Conservation (phyloP, 1,140 invertebrate species). For the Papilio helenus region DNA sequence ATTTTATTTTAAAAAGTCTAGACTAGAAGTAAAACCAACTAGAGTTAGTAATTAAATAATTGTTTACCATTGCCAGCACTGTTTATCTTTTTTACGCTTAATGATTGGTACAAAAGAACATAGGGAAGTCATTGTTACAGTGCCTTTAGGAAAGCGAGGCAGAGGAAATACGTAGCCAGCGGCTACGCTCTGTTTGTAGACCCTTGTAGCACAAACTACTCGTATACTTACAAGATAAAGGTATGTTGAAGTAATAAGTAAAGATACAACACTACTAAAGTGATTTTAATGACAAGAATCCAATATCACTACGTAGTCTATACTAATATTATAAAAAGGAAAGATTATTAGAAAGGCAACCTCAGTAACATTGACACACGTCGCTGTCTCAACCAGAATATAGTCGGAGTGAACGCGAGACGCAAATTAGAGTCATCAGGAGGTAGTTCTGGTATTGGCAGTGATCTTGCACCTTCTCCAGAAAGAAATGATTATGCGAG, state of each 20-base stretch:
- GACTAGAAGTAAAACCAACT: too few species aligned
- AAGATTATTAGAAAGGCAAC: too few species aligned
- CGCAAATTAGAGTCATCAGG: constrained; percentile 84
- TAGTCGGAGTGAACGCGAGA: constrained; percentile 86
- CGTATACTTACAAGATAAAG: not conserved
- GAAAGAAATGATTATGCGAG: constrained; percentile 80
- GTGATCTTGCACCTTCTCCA: constrained; percentile 92
- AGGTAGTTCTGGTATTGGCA: constrained; percentile 91
- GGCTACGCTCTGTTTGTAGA: constrained; percentile 6
- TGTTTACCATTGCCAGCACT: not conserved
- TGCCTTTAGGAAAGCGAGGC: not conserved
- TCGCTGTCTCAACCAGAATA: constrained; percentile 88
- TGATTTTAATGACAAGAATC: too few species aligned
- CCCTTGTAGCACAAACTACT: not conserved
- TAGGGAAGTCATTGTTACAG: constrained; percentile 24
- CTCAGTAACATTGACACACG: constrained; percentile 91
- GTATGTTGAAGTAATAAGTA: not conserved
- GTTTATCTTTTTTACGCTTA: not conserved
- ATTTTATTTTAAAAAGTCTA: too few species aligned
- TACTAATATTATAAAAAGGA: too few species aligned
- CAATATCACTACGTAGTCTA: too few species aligned
- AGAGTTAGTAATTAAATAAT: too few species aligned
- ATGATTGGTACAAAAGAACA: constrained; percentile 25
- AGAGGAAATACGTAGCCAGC: not conserved
- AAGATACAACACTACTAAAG: not conserved